phyloP scores from a whole-genome alignment of 2,888 invertebrate species.

The Hydriomena furcata region DNA sequence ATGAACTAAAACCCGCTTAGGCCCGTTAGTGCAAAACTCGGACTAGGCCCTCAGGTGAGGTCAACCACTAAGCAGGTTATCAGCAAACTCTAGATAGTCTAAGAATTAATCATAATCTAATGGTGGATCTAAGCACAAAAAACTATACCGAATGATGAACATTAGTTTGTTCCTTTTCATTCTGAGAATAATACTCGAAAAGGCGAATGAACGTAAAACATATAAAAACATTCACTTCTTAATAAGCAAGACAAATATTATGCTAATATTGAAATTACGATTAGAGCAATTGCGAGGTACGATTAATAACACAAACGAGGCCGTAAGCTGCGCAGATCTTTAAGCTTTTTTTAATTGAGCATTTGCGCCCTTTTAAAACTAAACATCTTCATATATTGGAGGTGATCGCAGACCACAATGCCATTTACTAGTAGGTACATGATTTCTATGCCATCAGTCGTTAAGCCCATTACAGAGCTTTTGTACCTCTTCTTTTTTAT shows the following conservation, averaged over 20 bases:
- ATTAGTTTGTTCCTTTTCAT: conserved; percentile 2
- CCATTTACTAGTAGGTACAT: too few species aligned
- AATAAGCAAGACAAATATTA: conserved; percentile 3
- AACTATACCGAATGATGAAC: conserved; percentile 3
- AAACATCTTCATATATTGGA: neutral
- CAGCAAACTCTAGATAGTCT: neutral
- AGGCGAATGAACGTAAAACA: conserved; percentile 1
- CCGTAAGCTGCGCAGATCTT: conserved; percentile 29
- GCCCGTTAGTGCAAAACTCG: too few species aligned
- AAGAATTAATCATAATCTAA: conserved; percentile 2
- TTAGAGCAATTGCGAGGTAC: conserved; percentile 10
- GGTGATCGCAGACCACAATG: conserved; percentile 1
- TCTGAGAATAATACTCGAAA: conserved; percentile 1
- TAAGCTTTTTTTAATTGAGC: conserved; percentile 1
- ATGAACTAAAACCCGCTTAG: too few species aligned
- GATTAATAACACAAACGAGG: conserved; percentile 9
- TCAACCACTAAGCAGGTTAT: conserved; percentile 1
- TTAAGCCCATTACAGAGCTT: neutral
- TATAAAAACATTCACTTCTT: neutral
- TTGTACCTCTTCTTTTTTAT: too few species aligned
- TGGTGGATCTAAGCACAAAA: neutral
- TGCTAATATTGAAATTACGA: conserved; percentile 3
- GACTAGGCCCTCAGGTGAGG: neutral
- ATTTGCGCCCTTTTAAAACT: neutral
- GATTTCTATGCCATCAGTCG: neutral